A percentile compares a stretch with the other conserved stretches of the same genome.
Conservation (phyloP, 1,140 invertebrate genomes). For the Potamilus streckersoni region DNA sequence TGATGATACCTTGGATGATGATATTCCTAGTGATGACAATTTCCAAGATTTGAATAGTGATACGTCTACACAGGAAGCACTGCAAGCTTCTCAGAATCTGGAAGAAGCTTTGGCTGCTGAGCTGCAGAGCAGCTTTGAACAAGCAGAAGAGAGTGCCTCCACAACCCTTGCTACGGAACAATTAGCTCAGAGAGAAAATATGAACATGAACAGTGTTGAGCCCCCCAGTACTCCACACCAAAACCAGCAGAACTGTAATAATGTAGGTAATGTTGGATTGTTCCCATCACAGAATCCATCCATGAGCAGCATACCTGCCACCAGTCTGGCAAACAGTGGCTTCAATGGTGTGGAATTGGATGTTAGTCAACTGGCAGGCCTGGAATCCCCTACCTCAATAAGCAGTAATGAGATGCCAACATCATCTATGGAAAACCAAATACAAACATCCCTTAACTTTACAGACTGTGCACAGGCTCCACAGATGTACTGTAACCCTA, state of each 20-base stretch:
- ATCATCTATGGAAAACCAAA: constrained; percentile 61
- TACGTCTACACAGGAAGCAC: constrained; percentile 29
- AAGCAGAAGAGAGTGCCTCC: constrained; percentile 41
- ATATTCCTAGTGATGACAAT: constrained; percentile 53
- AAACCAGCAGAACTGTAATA: constrained; percentile 38
- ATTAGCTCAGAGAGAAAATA: constrained; percentile 19
- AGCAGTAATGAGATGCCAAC: constrained; percentile 83
- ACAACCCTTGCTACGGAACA: constrained; percentile 14
- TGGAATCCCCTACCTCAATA: constrained; percentile 89
- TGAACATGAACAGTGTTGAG: constrained; percentile 26
- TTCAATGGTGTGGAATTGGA: constrained; percentile 84
- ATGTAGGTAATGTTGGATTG: constrained; percentile 38
- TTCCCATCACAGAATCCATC: constrained; percentile 46
- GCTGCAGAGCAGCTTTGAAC: constrained; percentile 49
- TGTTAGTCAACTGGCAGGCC: constrained; percentile 79
- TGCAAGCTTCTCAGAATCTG: constrained; percentile 35
- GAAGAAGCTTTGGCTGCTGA: constrained; percentile 46
- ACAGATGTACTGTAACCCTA: constrained; percentile 22
- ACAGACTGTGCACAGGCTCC: constrained; percentile 61
- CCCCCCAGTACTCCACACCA: constrained; percentile 24
- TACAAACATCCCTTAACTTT: constrained; percentile 45
- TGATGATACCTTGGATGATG: constrained; percentile 39
- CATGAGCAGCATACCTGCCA: constrained; percentile 43
- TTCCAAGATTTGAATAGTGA: constrained; percentile 46
- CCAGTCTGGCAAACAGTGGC: constrained; percentile 64